Evolutionary conservation across 2,888 invertebrate species (phyloP).

Genomic region (Eilema sororculum): DNA sequence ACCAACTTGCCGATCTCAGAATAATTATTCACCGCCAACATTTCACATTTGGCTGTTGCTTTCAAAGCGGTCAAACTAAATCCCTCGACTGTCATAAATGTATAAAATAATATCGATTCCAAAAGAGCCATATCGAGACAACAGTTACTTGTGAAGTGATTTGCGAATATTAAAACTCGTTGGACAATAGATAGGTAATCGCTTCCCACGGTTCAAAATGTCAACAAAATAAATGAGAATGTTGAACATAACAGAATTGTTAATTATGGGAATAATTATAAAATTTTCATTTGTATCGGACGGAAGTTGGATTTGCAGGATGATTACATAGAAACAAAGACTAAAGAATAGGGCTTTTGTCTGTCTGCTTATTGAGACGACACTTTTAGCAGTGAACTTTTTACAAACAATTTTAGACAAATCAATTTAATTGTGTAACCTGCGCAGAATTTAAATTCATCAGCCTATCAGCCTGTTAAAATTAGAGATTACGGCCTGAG

Average conservation of each 20-base stretch:
- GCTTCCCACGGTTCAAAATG: constrained; percentile 5
- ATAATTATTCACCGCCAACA: constrained; percentile 60
- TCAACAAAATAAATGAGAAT: constrained; percentile 13
- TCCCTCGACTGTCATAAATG: constrained; percentile 11
- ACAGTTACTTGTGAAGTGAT: background rate
- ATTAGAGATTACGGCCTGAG: too few species aligned
- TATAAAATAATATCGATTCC: constrained; percentile 16
- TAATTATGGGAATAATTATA: background rate
- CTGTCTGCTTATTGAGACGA: too few species aligned
- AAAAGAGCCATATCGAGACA: constrained; percentile 35
- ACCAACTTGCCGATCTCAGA: constrained; percentile 67
- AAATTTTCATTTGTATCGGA: background rate
- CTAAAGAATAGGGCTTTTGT: background rate
- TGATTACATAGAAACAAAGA: background rate
- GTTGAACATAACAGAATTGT: constrained; percentile 5
- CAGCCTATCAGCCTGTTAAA: too few species aligned
- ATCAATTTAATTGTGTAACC: too few species aligned
- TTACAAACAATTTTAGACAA: too few species aligned
- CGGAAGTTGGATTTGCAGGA: background rate
- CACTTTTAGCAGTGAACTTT: too few species aligned
- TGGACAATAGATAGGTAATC: background rate
- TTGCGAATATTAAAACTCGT: background rate
- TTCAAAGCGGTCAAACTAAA: background rate
- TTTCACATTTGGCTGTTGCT: constrained; percentile 51
- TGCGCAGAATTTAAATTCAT: too few species aligned